A percentile compares a stretch with the other conserved stretches of the same genome.
These are phyloP conservation scores for Agrilus planipennis DNA, from an alignment of 1,140 invertebrate genomes.

Conservation along the genomic window DNA sequence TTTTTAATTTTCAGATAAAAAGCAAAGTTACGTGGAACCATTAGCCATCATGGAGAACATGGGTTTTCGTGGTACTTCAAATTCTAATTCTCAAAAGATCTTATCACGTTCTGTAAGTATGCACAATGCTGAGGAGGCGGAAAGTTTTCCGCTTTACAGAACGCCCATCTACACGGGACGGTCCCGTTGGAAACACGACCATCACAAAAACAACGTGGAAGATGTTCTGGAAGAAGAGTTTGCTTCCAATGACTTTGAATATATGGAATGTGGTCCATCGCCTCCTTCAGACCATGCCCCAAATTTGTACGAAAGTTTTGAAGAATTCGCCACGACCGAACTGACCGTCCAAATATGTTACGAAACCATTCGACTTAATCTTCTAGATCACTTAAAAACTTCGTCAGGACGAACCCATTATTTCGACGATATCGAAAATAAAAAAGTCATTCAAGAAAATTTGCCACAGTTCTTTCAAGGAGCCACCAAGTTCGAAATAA, in stretches of 20 bases:
- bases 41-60: constrained; percentile 33
- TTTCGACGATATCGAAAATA: constrained; percentile 56
- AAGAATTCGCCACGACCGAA: constrained; percentile 51
- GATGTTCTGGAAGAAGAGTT: constrained; percentile 50
- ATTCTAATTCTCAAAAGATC: constrained; percentile 23
- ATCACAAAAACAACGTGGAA: constrained; percentile 37
- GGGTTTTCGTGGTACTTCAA: constrained; percentile 35
- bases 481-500: constrained; percentile 49
- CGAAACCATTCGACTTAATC: constrained; percentile 55
- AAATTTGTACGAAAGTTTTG: constrained; percentile 65
- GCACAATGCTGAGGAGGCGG: constrained; percentile 26
- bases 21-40: constrained; percentile 22
- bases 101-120: constrained; percentile 32
- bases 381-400: constrained; percentile 57
- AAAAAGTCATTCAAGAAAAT: constrained; percentile 45
- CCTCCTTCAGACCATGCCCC: constrained; percentile 52
- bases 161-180: constrained; percentile 16
- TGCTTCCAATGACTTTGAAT: constrained; percentile 52
- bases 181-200: constrained; percentile 30
- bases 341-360: constrained; percentile 59
- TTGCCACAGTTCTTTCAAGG: constrained; percentile 36
- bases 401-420: constrained; percentile 50
- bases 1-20: constrained; percentile 21
- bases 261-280: constrained; percentile 59
- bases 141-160: constrained; percentile 32